Evolutionary conservation across 2,888 invertebrate genomes (phyloP), one percentile per base, ranked within the genome.

Genomic region (Stenchaetothrips biformis): DNA sequence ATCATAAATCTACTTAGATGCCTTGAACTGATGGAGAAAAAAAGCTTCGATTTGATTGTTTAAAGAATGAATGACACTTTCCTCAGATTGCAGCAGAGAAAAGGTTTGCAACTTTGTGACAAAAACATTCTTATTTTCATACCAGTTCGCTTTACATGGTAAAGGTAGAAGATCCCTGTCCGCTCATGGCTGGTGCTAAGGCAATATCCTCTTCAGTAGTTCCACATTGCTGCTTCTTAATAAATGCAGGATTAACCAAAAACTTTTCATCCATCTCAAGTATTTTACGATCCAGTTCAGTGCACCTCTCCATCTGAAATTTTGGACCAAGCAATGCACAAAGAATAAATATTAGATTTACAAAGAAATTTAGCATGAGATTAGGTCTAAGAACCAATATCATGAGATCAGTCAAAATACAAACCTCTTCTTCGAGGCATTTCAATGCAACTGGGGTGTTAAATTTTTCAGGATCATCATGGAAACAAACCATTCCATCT

Each of bases 401-500:
- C 74, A 48, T 16, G 25, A 74, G 53, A n/a, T n/a, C n/a, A 81
- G 53, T 77, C 67, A 9, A 79, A 37, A 78, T 78, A 82, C 81
- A 83, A 85, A 90, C 90, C 86, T 90, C 88, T 85, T 93, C 92
- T 88, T 98, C 96, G 82, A 98, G 88, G 82, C 93, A 92, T 84
- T 93, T 92, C 85, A 98, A 89, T 88, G 97, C 97, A 85, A 92
- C 91, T 0, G 96, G 94, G 82, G 95, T 95, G 84, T 96, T 95
- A 87, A 95, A 98, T 87, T 96, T 97, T 86, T 98, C 97, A 13
- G 97, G 97, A 87, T 95, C 96, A 85, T 98, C 98, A 84, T 95
- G 92, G 86, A 99, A 99, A 80, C 96, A 91, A 21, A 99, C 98
- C 98, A 98, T 98, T 18, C 98, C 98, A 88, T 98, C 98, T 87